A percentile compares a stretch with the other conserved stretches of the same genome.
These are phyloP conservation scores for Diabrotica undecimpunctata DNA, from an alignment of 1,140 invertebrate species.

Conservation along the genomic window DNA sequence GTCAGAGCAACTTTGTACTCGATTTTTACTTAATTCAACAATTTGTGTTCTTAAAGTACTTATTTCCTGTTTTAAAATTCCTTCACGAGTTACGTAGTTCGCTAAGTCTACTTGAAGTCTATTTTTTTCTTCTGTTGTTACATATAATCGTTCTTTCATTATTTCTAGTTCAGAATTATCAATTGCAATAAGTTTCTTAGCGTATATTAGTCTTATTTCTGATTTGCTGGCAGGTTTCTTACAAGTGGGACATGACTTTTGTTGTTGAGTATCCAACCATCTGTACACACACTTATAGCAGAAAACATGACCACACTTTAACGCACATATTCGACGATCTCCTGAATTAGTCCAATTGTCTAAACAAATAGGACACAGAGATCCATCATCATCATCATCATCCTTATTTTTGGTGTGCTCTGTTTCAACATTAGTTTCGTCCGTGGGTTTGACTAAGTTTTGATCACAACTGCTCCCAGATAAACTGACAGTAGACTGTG, in stretches of 20 bases:
- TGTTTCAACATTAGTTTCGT: neutral
- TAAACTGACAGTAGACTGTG: too few relatives aligned
- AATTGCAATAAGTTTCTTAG: conserved; percentile 50
- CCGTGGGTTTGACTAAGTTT: too few relatives aligned
- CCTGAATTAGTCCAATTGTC: conserved; percentile 84
- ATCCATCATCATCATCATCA: conserved; percentile 54
- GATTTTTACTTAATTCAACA: conserved; percentile 38
- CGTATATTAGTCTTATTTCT: conserved; percentile 71
- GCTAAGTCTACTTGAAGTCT: conserved; percentile 49
- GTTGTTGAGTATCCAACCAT: conserved; percentile 61
- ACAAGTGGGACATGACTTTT: conserved; percentile 77
- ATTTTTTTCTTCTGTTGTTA: conserved; percentile 47
- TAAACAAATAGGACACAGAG: conserved; percentile 82
- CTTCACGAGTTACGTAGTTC: conserved; percentile 42
- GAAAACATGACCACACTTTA: conserved; percentile 90
- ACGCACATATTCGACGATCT: conserved; percentile 72
- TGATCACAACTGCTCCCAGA: too few relatives aligned
- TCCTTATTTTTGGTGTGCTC: neutral
- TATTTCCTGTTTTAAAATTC: conserved; percentile 38
- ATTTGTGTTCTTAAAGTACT: conserved; percentile 39
- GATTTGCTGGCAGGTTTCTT: conserved; percentile 63
- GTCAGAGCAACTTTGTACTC: conserved; percentile 39
- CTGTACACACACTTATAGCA: conserved; percentile 76
- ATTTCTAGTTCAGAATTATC: conserved; percentile 53
- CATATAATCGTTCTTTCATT: conserved; percentile 53